Evolutionary conservation across 2,113 vertebrate genomes (phyloP).

Genomic region (Tamias sibiricus): DNA sequence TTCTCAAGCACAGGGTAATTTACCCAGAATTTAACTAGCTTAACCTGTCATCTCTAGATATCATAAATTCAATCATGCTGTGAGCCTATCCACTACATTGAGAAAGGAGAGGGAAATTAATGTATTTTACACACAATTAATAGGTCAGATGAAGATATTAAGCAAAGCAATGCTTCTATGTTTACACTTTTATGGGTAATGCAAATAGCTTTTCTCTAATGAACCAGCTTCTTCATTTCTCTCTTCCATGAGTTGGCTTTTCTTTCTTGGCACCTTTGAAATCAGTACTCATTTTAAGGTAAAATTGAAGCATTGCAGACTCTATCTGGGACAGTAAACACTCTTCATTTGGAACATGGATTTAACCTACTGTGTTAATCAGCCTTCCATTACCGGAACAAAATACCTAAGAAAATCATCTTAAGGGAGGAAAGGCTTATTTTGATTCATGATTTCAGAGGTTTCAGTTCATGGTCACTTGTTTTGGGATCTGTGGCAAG

Average conservation of each 20-base stretch:
- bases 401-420: neutral
- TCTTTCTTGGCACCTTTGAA: constrained; percentile 22
- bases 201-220: constrained; percentile 10
- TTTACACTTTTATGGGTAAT: neutral
- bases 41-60: constrained; percentile 10
- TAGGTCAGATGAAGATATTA: neutral
- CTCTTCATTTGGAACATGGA: neutral
- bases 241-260: neutral
- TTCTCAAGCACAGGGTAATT: neutral
- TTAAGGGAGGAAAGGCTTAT: neutral
- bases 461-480: neutral
- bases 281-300: neutral
- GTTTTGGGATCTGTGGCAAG: neutral
- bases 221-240: neutral
- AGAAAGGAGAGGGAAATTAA: neutral
- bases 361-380: neutral
- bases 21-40: constrained; percentile 20
- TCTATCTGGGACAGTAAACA: neutral
- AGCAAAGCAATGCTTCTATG: constrained; percentile 8
- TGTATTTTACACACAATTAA: constrained; percentile 19
- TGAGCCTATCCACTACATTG: neutral
- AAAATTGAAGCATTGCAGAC: neutral
- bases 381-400: neutral
- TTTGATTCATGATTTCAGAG: neutral
- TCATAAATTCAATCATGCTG: constrained; percentile 31